Conservation (phyloP, 2,888 invertebrate species). For the Leptopilina drosophilae region DNA sequence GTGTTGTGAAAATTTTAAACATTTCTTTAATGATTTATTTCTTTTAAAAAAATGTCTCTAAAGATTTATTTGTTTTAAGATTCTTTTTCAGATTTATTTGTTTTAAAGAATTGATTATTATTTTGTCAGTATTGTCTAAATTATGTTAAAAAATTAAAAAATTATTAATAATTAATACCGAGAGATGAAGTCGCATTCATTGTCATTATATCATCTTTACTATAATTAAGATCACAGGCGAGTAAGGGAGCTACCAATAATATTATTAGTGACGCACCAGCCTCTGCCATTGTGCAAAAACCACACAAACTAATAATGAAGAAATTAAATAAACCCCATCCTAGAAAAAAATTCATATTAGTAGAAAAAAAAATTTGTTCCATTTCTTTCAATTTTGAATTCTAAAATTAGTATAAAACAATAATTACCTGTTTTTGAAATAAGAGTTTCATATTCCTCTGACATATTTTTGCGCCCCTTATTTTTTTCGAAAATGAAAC, state of each 20-base stretch:
- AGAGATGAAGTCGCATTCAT: constrained; percentile 59
- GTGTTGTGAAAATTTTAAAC: not conserved
- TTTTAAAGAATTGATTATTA: too few relatives aligned
- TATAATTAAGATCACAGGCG: constrained; percentile 62
- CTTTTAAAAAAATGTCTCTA: too few relatives aligned
- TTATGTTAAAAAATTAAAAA: constrained; percentile 6
- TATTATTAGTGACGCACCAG: constrained; percentile 59
- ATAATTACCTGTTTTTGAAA: constrained; percentile 61
- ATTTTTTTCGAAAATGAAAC: not conserved
- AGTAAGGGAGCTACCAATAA: constrained; percentile 61
- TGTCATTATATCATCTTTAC: constrained; percentile 51
- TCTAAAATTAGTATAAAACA: not conserved
- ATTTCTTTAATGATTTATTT: too few relatives aligned
- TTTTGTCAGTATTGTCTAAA: too few relatives aligned
- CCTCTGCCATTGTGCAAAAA: constrained; percentile 64
- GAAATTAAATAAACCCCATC: constrained; percentile 66
- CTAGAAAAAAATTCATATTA: constrained; percentile 51
- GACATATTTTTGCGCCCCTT: constrained; percentile 53
- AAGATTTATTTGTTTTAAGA: too few relatives aligned
- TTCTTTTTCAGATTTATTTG: too few relatives aligned
- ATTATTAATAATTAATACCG: constrained; percentile 58
- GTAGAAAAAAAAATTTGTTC: not conserved
- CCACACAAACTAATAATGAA: constrained; percentile 63
- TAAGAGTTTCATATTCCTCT: constrained; percentile 59
- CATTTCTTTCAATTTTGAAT: not conserved